A percentile compares a stretch with the other conserved stretches of the same genome.
Conservation (phyloP, 2,797 vertebrate genomes). For the Cuculus canorus region DNA sequence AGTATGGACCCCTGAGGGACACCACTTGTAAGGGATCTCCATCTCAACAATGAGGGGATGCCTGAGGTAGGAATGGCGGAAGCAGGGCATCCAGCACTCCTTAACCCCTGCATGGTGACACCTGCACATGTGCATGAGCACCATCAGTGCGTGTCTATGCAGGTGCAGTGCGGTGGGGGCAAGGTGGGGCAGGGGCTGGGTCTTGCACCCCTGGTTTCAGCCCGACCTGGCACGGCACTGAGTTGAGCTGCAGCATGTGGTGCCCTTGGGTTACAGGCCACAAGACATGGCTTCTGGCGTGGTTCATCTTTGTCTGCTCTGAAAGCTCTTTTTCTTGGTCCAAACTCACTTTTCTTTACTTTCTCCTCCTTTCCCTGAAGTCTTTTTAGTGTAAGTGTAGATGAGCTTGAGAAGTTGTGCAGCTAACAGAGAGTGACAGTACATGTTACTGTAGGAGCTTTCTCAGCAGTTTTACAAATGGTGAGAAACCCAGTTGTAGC, state of each 20-base stretch:
- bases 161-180: neutral
- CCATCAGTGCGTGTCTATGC: neutral
- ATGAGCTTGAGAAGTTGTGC: neutral
- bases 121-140: no score
- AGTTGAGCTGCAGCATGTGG: no score
- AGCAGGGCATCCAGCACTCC: no score
- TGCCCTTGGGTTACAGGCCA: neutral
- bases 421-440: neutral
- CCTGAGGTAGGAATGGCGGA: no score
- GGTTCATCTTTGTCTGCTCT: accelerated
- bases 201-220: no score
- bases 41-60: no score
- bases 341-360: accelerated
- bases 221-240: no score
- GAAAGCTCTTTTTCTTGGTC: no score
- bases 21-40: no score
- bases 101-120: no score
- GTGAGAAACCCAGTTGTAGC: accelerated
- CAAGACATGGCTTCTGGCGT: accelerated
- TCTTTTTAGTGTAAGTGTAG: accelerated
- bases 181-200: neutral
- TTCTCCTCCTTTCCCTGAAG: neutral
- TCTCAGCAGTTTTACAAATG: neutral
- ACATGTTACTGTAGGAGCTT: accelerated
- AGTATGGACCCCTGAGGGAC: no score